Base-by-base conservation (phyloP, 2,888 invertebrate genomes). In the Omphaloscelis lunosa region DNA sequence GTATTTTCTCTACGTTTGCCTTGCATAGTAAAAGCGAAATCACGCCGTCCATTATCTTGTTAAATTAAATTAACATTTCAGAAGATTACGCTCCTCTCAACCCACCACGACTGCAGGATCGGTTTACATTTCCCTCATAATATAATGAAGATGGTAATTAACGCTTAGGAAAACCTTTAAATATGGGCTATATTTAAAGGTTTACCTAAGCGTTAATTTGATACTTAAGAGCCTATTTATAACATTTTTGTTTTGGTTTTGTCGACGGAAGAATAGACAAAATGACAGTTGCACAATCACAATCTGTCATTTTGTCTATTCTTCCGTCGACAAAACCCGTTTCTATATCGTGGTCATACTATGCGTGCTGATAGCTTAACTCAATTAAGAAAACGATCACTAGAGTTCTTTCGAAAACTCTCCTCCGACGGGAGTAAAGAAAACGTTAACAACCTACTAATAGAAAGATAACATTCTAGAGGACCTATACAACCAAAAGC, bases 21-120 rank as follows among this genome's bases (percentile, higher is more conserved):
- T 61, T 48, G 8, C 7, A 53, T 45, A 62, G n/a, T 51, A 61
- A 61, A 66, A 45, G 41, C 71, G 1, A 75, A 75, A 71, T 61
- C 61, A 34, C 23, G 34, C 11, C 62, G 15, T 27, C 61, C 53
- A 62, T 80, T 70, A 67, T 62, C 56, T 66, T 62, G 67, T 80
- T 66, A 58, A 79, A 74, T 79, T 79, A 51, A 68, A 69, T 80
- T 53, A 77, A 72, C 53, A 65, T 77, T 68, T 68, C 58, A 69
- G n/a, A 39, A 72, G 72, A 77, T 77, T 56, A 62, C 29, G 56
- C 39, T 23, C 45, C 59, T 65, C 77, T 72, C 27, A 76, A 45
- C 41, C 27, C 71, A 45, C 27, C 71, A 45, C 11, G 45, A 9
- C 15, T 41, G 9, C 11, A 68, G 41, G 34, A 41, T 41, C 34